Conservation (phyloP, 2,113 vertebrate species). For the Calyptomena viridis region DNA sequence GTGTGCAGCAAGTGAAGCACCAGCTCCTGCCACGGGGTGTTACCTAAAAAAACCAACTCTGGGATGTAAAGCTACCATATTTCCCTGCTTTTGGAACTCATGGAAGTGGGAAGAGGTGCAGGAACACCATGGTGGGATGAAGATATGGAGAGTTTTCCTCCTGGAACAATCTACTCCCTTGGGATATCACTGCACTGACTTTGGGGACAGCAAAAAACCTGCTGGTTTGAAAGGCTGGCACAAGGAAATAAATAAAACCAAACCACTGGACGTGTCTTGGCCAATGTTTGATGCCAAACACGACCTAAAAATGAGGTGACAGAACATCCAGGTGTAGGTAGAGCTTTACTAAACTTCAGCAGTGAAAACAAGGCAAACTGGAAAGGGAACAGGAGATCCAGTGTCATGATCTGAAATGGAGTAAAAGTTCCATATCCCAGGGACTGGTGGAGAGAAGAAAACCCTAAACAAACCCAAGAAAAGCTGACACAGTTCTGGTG, state of each 20-base stretch:
- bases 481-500: background rate
- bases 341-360: background rate
- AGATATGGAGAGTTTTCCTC: background rate
- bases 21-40: fast-evolving
- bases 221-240: background rate
- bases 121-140: fast-evolving
- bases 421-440: background rate
- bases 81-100: background rate
- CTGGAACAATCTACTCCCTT: too few species aligned
- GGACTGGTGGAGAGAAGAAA: background rate
- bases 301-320: background rate
- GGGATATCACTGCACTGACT: fast-evolving
- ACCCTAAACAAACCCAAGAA: background rate
- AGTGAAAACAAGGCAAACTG: background rate
- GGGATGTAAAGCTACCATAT: fast-evolving
- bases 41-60: background rate
- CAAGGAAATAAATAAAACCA: background rate
- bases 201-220: background rate
- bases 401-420: background rate
- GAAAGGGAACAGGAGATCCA: background rate
- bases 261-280: background rate
- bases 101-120: background rate
- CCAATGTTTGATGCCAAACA: background rate
- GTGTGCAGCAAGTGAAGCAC: fast-evolving
- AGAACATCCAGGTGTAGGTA: background rate